Conservation (phyloP, 1,140 invertebrate species). For the Melanaphis sacchari region DNA sequence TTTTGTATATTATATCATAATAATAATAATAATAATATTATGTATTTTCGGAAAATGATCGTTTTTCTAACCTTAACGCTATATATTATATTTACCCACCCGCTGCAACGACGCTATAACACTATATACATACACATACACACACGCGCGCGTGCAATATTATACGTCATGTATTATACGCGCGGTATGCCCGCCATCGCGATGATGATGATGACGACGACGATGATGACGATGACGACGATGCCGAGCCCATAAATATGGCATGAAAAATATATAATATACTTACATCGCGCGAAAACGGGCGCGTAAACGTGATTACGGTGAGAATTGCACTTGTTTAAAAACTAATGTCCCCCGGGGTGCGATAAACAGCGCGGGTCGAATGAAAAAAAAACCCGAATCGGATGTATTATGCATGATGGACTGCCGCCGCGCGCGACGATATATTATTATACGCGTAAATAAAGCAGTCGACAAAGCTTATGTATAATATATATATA, state of each 20-base stretch:
- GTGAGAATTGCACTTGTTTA: constrained; percentile 56
- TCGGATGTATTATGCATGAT: constrained; percentile 38
- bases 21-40: background rate
- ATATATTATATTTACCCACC: background rate
- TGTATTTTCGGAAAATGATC: constrained; percentile 29
- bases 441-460: background rate
- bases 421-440: background rate
- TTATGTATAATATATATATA: no score
- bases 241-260: constrained; percentile 20
- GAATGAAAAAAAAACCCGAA: background rate
- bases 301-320: constrained; percentile 51
- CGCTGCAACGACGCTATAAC: background rate
- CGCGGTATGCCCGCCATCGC: background rate
- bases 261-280: constrained; percentile 40
- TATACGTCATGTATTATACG: background rate
- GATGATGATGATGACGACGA: background rate
- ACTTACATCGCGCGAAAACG: constrained; percentile 25
- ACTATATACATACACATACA: background rate
- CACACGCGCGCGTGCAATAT: background rate
- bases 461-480: background rate
- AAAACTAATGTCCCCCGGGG: constrained; percentile 57
- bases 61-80: background rate
- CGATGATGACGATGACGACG: background rate
- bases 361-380: constrained; percentile 37
- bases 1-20: background rate